A percentile compares a stretch with the other conserved stretches of the same genome.
Evolutionary conservation across 1,140 invertebrate genomes (phyloP).

Genomic region (Phymastichus coffea): DNA sequence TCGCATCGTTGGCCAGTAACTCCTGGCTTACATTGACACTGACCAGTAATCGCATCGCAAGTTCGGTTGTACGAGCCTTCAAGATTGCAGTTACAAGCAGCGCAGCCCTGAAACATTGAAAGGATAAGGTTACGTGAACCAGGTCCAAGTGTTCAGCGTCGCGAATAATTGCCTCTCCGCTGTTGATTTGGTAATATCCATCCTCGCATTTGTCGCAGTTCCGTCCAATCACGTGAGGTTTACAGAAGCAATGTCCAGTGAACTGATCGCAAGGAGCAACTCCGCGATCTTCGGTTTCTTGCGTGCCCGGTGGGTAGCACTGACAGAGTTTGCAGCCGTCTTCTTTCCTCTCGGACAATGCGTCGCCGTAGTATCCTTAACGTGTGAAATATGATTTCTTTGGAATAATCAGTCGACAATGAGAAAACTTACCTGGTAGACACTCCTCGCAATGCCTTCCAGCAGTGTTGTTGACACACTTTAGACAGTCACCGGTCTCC

Average conservation of each 20-base stretch:
- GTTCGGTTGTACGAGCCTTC: conserved; percentile 82
- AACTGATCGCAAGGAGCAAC: conserved; percentile 77
- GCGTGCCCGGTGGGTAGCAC: conserved; percentile 79
- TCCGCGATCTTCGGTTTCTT: conserved; percentile 64
- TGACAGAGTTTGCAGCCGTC: conserved; percentile 83
- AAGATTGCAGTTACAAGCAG: conserved; percentile 81
- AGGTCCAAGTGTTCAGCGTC: not conserved
- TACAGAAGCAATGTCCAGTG: conserved; percentile 83
- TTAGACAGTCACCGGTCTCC: conserved; percentile 91
- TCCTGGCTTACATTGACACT: conserved; percentile 83
- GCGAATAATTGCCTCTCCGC: conserved; percentile 62
- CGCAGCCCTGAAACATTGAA: conserved; percentile 74
- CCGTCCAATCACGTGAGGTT: conserved; percentile 79
- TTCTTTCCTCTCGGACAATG: conserved; percentile 82
- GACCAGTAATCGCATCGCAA: conserved; percentile 78
- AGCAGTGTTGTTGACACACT: conserved; percentile 96
- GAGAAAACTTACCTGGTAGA: conserved; percentile 74
- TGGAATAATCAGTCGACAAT: no score
- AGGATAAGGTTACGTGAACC: not conserved
- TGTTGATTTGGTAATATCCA: conserved; percentile 80
- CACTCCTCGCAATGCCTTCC: conserved; percentile 89
- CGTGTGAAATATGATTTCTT: not conserved
- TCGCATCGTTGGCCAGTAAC: conserved; percentile 85
- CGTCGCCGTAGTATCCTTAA: conserved; percentile 82
- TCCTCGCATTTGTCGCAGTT: conserved; percentile 88